Evolutionary conservation across 2,888 invertebrate genomes (phyloP), one percentile per base, ranked within the genome.

Genomic region (Andrena camellia): DNA sequence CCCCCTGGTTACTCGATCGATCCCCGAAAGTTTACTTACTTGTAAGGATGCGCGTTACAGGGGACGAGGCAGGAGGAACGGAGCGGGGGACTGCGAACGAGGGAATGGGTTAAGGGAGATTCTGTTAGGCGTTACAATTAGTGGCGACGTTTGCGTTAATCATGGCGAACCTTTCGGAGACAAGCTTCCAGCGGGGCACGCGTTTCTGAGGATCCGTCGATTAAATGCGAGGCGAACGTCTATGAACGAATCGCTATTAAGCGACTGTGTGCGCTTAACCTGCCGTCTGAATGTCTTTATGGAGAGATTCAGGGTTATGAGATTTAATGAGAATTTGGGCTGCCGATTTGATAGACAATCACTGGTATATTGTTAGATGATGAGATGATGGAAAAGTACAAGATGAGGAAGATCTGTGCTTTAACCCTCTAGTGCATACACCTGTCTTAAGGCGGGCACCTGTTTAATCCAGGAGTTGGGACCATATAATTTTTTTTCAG

Each of bases 1-100:
- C 35, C 76, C 66, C 35, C 8, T 75, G 17, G 67, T 62, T 73
- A 66, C 76, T 68, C 79, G 83, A 79, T 83, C 84, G 76, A 83
- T 84, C 83, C 71, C 29, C 67, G 64, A 63, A 78, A 78, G 78
- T 79, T 78, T 83, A 63, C 78, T 67, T 50, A 48, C 78, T 70
- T 63, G 78, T 72, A 79, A 82, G 82, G 78, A 81, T 77, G 70
- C 66, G 60, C 68, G 62, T 74, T 48, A 50, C 66, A 23, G n/a
- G 59, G 20, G 52, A 54, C 70, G 35, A 13, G 52, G 35, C 29
- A 10, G 59, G 20, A 48, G 35, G 17, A 54, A 10, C 35, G 17
- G 29, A 17, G 17, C 17, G 17, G 35, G 52, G 42, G 23, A n/a
- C 66, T 33, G 64, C 54, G 69, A 67, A 80, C 31, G 31, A 52